Evolutionary conservation across 2,888 invertebrate genomes (phyloP), one percentile per base, ranked within the genome.

Genomic region (Limnephilus marmoratus): DNA sequence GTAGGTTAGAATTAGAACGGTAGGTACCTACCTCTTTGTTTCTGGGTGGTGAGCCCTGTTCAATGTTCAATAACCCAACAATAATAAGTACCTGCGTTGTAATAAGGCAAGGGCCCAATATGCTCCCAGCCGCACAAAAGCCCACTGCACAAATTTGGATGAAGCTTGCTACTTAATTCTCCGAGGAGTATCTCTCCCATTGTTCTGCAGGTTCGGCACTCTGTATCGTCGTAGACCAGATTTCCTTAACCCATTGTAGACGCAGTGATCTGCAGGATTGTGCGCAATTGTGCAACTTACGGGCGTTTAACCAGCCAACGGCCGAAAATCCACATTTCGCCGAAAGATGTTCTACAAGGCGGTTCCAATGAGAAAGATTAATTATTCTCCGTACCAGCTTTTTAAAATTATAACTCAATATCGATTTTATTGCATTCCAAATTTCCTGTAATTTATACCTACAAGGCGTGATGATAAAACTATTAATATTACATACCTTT

Each of bases 181-280:
- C 83, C 2, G 83, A 41, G 37, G 37, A 83, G 37, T 41, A 83
- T 34, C 83, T 24, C 18, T 83, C 83, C 34, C 15, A 34, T 24
- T 34, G 37, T 37, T 31, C 82, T 2, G 24, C 24, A 18, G 37
- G 83, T 34, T 29, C 37, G 37, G 83, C 37, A 18, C 37, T 83
- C 37, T 24, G 34, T 83, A 83, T 83, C 83, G 83, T 83, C 83
- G 15, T 34, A n/a, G 83, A 34, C 83, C 83, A 83, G 83, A 83
- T 41, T n/a, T 83, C 83, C 83, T 37, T 9, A 24, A 37, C 41
- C 37, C 83, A n/a, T 68, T n/a, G n/a, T 24, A 7, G 68, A 9
- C 2, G 24, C 68, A 68, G n/a, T n/a, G 24, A 9, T 68, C 68
- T 9, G 68, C 68, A 15, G 24, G 34, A 15, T 34, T 24, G 13